These are phyloP conservation scores for Otocyon megalotis DNA, from an alignment of 2,113 vertebrate species.

Conservation along the genomic window DNA sequence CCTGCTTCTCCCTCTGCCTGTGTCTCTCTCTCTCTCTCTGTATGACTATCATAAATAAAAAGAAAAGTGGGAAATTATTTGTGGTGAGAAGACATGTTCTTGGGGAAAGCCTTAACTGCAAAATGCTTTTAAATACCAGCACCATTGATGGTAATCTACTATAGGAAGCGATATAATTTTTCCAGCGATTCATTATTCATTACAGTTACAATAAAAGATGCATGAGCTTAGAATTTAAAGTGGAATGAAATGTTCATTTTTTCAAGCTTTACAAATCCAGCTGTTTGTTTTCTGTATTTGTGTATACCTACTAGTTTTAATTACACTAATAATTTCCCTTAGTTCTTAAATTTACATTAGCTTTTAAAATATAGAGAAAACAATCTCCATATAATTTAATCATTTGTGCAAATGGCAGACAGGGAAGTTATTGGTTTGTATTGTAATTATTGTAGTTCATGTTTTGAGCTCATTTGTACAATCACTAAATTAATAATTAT, in stretches of 20 bases:
- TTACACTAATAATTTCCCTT: slow-evolving; percentile 61
- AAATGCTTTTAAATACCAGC: neutral
- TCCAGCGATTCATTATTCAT: slow-evolving; percentile 43
- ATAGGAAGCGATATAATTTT: neutral
- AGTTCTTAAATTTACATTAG: slow-evolving; percentile 54
- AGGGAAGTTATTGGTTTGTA: slow-evolving; percentile 64
- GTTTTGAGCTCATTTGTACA: slow-evolving; percentile 72
- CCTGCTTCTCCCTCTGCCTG: too few relatives aligned
- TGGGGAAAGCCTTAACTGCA: slow-evolving; percentile 1
- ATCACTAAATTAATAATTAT: slow-evolving; percentile 81
- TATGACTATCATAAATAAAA: too few relatives aligned
- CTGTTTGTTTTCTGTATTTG: slow-evolving; percentile 34
- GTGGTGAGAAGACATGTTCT: neutral
- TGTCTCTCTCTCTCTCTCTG: too few relatives aligned
- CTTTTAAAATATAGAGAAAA: slow-evolving; percentile 69
- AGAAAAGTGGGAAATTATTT: neutral
- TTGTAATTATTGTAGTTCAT: slow-evolving; percentile 57
- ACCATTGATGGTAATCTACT: neutral
- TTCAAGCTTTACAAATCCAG: neutral
- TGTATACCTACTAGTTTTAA: slow-evolving; percentile 62
- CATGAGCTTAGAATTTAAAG: neutral
- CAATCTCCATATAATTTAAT: slow-evolving; percentile 53
- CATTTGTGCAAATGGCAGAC: slow-evolving; percentile 18
- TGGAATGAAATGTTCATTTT: neutral
- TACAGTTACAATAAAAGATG: slow-evolving; percentile 37